Evolutionary conservation across 2,113 vertebrate genomes (phyloP).

Genomic region (Myanophis thanlyinensis): DNA sequence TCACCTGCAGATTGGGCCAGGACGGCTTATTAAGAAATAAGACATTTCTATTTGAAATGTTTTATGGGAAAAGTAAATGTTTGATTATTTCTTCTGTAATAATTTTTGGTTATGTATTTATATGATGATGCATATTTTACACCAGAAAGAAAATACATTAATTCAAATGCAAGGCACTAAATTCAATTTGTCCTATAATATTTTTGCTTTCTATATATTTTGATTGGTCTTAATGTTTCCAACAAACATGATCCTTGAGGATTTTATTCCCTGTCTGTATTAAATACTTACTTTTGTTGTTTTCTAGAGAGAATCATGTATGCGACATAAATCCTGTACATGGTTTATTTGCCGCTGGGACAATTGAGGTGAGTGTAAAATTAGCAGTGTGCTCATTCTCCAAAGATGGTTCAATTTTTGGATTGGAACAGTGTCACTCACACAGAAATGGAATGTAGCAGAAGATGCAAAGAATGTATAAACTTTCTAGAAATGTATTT

Average conservation of each 20-base stretch:
- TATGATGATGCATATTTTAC: neutral
- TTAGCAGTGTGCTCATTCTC: neutral
- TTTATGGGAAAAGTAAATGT: neutral
- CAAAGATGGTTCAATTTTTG: neutral
- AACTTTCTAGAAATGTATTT: neutral
- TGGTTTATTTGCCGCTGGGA: slow-evolving; percentile 89
- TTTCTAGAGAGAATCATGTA: slow-evolving; percentile 85
- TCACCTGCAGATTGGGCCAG: no score
- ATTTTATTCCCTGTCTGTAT: neutral
- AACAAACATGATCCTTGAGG: neutral
- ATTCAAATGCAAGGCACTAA: neutral
- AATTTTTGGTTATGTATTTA: neutral
- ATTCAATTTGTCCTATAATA: neutral
- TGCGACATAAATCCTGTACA: slow-evolving; percentile 93
- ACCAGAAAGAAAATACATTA: neutral
- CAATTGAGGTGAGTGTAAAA: slow-evolving; percentile 73
- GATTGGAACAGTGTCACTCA: neutral
- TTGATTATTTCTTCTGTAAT: neutral
- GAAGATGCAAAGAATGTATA: neutral
- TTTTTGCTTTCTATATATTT: neutral
- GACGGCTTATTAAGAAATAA: neutral
- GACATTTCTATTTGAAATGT: neutral
- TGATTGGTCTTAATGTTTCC: neutral
- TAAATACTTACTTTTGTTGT: slow-evolving; percentile 6
- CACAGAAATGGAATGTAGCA: neutral